Base-by-base conservation (phyloP, 2,888 invertebrate genomes). In the Melinaea marsaeus region DNA sequence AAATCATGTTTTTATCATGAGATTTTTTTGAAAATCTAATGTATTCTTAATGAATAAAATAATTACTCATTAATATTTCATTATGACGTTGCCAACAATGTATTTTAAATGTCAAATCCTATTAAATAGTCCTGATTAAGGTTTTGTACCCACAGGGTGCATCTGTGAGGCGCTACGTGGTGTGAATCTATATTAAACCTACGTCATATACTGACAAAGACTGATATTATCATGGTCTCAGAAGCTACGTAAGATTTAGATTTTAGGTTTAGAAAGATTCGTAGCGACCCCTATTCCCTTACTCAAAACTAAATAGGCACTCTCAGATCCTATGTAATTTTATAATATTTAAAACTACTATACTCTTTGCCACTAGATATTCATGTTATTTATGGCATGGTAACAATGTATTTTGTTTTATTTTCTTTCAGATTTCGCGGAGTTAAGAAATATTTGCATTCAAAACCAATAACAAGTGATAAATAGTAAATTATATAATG, bases 91-190 rank as follows among this genome's bases (percentile, higher is more conserved):
- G 32, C 51, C 32, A 51, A 51, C 51, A 51, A 51, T 51, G 32
- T 51, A 9, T 51, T 32, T n/a, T 22, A 22, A 22, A 51, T 51
- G 51, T 51, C 51, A 51, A 51, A 51, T 51, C 51, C 7, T 32
- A 51, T 51, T 51, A 51, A 22, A 22, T 51, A 32, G 32, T 51
- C 51, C 51, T 51, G 51, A 51, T 51, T 32, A 51, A 51, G 51
- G 51, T 32, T 51, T 51, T 51, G 51, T 51, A 51, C 51, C 51
- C 51, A 32, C 32, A 51, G 51, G 51, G 51, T 51, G 51, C 51
- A 51, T 51, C 32, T 51, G 32, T 51, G 51, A 51, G 51, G 51
- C 32, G 7, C 7, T 51, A 51, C 51, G 51, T 51, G 51, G 32
- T 51, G 11, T 51, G 51, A 51, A 51, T 51, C 32, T 51, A 51